Evolutionary conservation across 2,113 vertebrate species (phyloP).

Genomic region (Chinchilla lanigera): DNA sequence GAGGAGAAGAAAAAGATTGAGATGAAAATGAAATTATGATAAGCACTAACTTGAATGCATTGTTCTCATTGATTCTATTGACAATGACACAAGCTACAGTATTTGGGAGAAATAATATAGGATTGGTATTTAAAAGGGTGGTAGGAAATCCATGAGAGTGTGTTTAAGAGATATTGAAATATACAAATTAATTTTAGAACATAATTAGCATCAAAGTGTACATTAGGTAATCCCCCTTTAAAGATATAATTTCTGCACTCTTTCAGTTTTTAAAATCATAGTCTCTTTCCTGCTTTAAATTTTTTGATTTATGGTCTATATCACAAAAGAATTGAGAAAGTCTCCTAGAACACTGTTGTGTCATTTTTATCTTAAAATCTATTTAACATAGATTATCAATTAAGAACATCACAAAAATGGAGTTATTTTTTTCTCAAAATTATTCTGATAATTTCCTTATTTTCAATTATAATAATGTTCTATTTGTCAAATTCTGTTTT

Average conservation of each 20-base stretch:
- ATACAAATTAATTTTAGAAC: background rate
- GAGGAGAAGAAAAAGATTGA: background rate
- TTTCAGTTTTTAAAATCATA: background rate
- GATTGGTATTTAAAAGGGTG: background rate
- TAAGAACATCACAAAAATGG: conserved; percentile 19
- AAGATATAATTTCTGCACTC: background rate
- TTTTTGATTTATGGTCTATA: background rate
- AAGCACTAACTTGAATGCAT: background rate
- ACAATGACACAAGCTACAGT: background rate
- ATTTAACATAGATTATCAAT: background rate
- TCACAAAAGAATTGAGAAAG: background rate
- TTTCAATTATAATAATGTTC: conserved; percentile 47
- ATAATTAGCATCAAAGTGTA: background rate
- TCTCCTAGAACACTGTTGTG: background rate
- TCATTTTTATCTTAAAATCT: background rate
- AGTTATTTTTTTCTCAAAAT: conserved; percentile 52
- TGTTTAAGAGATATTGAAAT: background rate
- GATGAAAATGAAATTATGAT: background rate
- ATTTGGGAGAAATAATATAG: background rate
- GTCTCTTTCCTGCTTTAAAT: background rate
- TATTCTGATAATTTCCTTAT: conserved; percentile 46
- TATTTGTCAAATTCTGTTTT: conserved; percentile 51
- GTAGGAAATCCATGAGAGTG: background rate
- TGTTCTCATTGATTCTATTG: background rate
- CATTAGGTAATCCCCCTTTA: background rate